Percentiles rank a stretch among this genome's conserved stretches.
Conservation (phyloP, 2,113 vertebrate genomes). For the Uria aalge region DNA sequence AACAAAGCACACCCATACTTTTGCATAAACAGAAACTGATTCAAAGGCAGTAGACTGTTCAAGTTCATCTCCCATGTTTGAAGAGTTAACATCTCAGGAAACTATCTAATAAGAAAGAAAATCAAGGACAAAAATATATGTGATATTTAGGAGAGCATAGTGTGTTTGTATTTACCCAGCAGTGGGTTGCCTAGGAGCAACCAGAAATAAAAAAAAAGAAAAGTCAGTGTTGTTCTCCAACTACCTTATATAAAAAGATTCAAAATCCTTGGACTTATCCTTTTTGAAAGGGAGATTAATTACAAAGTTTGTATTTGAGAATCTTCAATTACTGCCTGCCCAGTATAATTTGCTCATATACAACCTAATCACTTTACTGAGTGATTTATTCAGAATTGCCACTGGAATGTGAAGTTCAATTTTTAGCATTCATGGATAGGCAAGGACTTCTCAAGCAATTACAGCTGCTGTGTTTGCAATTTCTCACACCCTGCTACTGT, state of each 20-base stretch:
- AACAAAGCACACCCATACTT: not conserved
- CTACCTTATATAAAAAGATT: not conserved
- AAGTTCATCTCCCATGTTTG: not conserved
- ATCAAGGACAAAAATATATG: not conserved
- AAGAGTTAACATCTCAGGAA: not conserved
- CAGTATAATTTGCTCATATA: slow-evolving; percentile 1
- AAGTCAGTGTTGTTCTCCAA: not conserved
- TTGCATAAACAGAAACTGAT: not conserved
- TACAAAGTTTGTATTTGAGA: not conserved
- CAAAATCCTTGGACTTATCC: not conserved
- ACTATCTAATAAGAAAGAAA: not conserved
- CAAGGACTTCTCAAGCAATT: slow-evolving; percentile 1
- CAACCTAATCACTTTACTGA: not conserved
- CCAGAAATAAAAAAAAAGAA: not conserved
- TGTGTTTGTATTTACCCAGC: not conserved
- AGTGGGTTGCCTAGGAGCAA: not conserved
- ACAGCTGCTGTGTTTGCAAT: not conserved
- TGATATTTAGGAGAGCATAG: not conserved
- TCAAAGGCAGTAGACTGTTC: not conserved
- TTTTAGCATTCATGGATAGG: slow-evolving; percentile 3
- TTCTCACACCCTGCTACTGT: not conserved
- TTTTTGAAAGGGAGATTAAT: not conserved
- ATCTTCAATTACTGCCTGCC: not conserved
- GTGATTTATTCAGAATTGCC: not conserved
- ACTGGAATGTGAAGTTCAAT: not conserved